phyloP scores from a whole-genome alignment of 1,140 invertebrate species.

The Holcopasites calliopsidis region DNA sequence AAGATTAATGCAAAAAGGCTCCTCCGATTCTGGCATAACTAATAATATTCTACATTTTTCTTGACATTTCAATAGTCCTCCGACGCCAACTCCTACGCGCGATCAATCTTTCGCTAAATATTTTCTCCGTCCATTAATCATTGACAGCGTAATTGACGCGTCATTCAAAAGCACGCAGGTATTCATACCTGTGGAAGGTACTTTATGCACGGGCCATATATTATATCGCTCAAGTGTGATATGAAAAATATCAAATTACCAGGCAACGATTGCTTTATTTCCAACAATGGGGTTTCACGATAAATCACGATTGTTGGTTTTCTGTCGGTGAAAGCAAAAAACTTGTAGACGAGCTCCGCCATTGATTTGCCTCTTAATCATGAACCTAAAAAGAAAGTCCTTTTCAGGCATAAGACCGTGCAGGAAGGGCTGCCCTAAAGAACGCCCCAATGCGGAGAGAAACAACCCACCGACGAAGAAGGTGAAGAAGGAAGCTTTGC shows the following conservation, averaged over 20 bases:
- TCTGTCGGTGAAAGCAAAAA: no score
- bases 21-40: neutral
- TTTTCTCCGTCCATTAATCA: neutral
- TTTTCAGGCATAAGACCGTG: conserved; percentile 73
- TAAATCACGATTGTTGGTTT: neutral
- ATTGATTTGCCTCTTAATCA: no score
- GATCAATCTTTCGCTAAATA: conserved; percentile 13
- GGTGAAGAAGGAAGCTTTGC: neutral
- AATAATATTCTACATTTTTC: neutral
- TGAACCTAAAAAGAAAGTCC: no score
- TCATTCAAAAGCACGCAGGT: neutral
- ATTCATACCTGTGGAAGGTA: neutral
- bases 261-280: neutral
- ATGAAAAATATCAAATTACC: no score
- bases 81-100: no score
- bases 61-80: neutral
- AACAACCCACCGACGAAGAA: conserved; percentile 8
- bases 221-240: neutral
- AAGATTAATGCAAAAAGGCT: no score
- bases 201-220: neutral
- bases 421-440: conserved; percentile 67
- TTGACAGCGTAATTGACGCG: neutral
- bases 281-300: neutral
- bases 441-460: no score
- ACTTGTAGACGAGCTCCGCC: no score